A percentile compares a stretch with the other conserved stretches of the same genome.
phyloP scores from a whole-genome alignment of 2,888 invertebrate species.

The Nymphalis polychloros region DNA sequence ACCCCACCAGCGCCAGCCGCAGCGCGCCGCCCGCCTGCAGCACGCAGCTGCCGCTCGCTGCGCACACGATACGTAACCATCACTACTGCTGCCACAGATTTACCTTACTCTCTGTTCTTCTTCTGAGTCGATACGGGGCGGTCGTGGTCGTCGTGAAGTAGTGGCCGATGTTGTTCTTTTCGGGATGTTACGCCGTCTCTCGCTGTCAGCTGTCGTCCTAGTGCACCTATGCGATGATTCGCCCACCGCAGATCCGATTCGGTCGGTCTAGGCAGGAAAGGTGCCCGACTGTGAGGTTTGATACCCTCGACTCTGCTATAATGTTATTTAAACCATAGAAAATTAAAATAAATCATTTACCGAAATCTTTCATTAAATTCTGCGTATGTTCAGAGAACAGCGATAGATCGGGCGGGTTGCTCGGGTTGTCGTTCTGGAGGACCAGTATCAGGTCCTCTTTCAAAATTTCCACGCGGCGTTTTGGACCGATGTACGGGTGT shows the following conservation, averaged over 20 bases:
- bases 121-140: no score
- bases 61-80: not conserved
- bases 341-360: constrained; percentile 70
- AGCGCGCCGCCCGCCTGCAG: constrained; percentile 82
- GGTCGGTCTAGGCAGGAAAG: no score
- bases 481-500: constrained; percentile 85
- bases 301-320: no score
- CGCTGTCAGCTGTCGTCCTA: no score
- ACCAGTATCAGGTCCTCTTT: constrained; percentile 90
- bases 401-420: constrained; percentile 88
- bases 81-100: not conserved
- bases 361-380: constrained; percentile 84
- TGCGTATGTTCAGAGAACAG: constrained; percentile 86
- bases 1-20: constrained; percentile 89
- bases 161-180: no score
- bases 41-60: constrained; percentile 87
- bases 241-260: no score
- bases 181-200: no score
- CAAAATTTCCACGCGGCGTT: constrained; percentile 85
- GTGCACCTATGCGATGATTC: no score
- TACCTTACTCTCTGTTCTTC: no score
- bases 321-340: no score
- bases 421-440: constrained; percentile 89
- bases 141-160: no score
- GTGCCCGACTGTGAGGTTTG: no score